Evolutionary conservation across 92 coral and sea anemone species (phyloP), one percentile per base, ranked within the genome.

Genomic region (Metridium senile): DNA sequence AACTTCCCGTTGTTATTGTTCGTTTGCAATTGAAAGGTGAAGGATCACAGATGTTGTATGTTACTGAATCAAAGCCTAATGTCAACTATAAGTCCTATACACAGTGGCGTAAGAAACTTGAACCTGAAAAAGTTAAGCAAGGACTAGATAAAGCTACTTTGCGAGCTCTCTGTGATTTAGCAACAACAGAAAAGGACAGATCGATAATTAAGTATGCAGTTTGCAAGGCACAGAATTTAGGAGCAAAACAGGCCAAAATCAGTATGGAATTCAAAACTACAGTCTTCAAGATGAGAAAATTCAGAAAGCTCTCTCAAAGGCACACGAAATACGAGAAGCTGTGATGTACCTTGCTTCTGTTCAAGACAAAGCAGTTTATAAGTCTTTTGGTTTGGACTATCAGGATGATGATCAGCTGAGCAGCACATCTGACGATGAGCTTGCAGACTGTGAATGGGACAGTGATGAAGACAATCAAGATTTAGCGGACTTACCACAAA

Each of bases 1-100:
- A 85, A 80, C 79, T 85, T 43, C 89, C 89, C 30, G 89, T 85
- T 79, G 89, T 80, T 25, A 65, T 80, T 68, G 72, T 79, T 79
- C 56, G 80, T 31, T n/a, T n/a, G n/a, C n/a, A n/a, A n/a, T n/a
- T n/a, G n/a, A 71, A 70, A 35, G 80, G 70, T 84, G 61, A 77
- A 77, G 79, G 84, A 35, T 59, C 53, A 26, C 88, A 77, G 49
- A 84, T 78, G 58, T 78, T 84, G 88, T 84, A 69, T 78, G 79
- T 84, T 70, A 73, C 71, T 75, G 87, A 82, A n/a, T n/a, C n/a
- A 52, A 75, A 82, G 76, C 68, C n/a, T n/a, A n/a, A 70, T 45
- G 70, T 31, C 47, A 57, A 63, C 72, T 78, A 59, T 72, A 79
- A 78, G 26, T 84, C 39, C 75, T 62, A 62, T 70, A 57, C 57